Evolutionary conservation across 2,113 vertebrate species (phyloP).

Genomic region (Grallaria varia): DNA sequence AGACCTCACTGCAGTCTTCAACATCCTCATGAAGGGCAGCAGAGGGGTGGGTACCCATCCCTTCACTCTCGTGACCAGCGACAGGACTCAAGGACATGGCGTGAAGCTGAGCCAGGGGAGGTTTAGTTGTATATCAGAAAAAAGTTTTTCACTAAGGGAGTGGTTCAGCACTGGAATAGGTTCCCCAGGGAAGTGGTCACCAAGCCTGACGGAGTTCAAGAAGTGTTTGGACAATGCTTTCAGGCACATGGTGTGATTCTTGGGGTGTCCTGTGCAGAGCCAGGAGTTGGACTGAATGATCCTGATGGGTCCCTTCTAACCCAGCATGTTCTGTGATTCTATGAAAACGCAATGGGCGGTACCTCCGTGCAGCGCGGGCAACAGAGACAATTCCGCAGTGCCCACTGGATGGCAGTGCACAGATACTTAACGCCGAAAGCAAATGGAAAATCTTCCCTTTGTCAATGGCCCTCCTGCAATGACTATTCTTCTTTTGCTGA

Average conservation of each 20-base stretch:
- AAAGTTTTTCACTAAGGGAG: background rate
- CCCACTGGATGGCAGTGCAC: constrained; percentile 47
- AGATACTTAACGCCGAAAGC: background rate
- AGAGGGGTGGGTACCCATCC: background rate
- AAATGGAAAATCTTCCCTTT: background rate
- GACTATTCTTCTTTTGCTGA: background rate
- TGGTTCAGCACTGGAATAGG: background rate
- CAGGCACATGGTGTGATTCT: background rate
- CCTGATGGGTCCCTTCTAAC: background rate
- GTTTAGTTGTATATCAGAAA: background rate
- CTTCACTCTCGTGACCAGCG: background rate
- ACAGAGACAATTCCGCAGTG: background rate
- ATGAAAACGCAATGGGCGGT: background rate
- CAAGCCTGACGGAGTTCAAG: background rate
- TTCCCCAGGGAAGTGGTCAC: background rate
- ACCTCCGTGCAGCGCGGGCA: rapidly evolving
- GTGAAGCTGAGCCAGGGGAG: background rate
- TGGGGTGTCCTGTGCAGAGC: background rate
- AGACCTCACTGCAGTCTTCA: background rate
- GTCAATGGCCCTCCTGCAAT: background rate
- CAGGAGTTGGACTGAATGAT: background rate
- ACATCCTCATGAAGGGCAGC: background rate
- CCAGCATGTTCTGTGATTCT: background rate
- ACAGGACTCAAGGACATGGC: background rate
- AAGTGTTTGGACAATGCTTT: background rate